These are phyloP conservation scores for Thalassaphorura encarpata DNA, from an alignment of 1,140 invertebrate genomes.

Conservation along the genomic window DNA sequence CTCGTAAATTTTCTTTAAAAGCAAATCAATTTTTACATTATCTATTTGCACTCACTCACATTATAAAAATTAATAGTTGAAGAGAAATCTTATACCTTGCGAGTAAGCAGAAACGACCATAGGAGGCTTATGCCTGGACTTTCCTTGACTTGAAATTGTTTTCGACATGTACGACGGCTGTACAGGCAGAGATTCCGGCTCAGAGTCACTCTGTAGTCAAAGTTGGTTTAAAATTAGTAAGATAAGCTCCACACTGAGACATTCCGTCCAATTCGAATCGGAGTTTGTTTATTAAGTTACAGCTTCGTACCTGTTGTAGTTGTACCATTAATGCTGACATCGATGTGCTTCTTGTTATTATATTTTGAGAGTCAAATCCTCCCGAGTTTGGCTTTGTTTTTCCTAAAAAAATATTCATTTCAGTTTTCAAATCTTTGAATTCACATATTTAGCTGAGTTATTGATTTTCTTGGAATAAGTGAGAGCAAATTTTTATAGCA, in stretches of 20 bases:
- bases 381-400: constrained; percentile 7
- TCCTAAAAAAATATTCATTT: not conserved
- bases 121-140: constrained; percentile 22
- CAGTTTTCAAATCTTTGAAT: too few relatives aligned
- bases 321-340: constrained; percentile 23
- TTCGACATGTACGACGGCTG: constrained; percentile 32
- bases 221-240: constrained; percentile 1
- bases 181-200: constrained; percentile 28
- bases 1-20: constrained; percentile 27
- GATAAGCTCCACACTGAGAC: not conserved
- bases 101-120: constrained; percentile 30
- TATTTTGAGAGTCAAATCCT: constrained; percentile 25
- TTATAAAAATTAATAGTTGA: too few relatives aligned
- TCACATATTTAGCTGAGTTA: too few relatives aligned
- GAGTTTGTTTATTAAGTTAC: not conserved
- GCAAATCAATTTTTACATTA: not conserved
- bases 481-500: too few relatives aligned
- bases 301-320: not conserved
- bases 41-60: not conserved
- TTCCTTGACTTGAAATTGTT: constrained; percentile 28
- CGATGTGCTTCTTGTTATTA: constrained; percentile 26
- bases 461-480: too few relatives aligned
- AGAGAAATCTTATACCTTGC: constrained; percentile 17
- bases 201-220: constrained; percentile 28
- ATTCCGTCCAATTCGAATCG: too few relatives aligned